Evolutionary conservation across 2,797 vertebrate genomes (phyloP).

Genomic region (Peromyscus eremicus): DNA sequence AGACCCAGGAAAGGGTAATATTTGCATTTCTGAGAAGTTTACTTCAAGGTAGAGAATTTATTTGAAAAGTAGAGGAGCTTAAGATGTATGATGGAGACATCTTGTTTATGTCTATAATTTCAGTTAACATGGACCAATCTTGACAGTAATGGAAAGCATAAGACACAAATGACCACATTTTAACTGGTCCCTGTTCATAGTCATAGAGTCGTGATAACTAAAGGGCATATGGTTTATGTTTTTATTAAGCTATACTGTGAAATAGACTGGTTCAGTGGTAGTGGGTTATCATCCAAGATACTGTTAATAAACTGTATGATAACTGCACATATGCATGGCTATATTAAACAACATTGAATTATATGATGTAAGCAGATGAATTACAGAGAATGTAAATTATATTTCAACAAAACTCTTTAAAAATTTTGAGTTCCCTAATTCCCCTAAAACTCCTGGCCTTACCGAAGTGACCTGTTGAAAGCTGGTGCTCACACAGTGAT

Average conservation of each 20-base stretch:
- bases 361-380: neutral
- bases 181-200: neutral
- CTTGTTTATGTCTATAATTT: neutral
- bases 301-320: neutral
- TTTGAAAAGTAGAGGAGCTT: neutral
- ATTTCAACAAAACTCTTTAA: neutral
- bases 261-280: neutral
- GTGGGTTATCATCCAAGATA: neutral
- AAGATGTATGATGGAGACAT: neutral
- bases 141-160: neutral
- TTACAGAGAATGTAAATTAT: neutral
- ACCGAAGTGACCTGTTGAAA: neutral
- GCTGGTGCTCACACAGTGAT: neutral
- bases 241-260: neutral
- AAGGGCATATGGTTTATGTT: constrained; percentile 2
- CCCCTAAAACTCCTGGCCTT: neutral
- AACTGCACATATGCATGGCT: neutral
- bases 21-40: neutral
- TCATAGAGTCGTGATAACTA: neutral
- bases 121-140: neutral
- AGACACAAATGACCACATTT: neutral
- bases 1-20: neutral
- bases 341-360: neutral
- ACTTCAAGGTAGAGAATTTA: neutral
- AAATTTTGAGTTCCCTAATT: neutral